phyloP scores from a whole-genome alignment of 2,113 vertebrate genomes.

The Corapipo altera region DNA sequence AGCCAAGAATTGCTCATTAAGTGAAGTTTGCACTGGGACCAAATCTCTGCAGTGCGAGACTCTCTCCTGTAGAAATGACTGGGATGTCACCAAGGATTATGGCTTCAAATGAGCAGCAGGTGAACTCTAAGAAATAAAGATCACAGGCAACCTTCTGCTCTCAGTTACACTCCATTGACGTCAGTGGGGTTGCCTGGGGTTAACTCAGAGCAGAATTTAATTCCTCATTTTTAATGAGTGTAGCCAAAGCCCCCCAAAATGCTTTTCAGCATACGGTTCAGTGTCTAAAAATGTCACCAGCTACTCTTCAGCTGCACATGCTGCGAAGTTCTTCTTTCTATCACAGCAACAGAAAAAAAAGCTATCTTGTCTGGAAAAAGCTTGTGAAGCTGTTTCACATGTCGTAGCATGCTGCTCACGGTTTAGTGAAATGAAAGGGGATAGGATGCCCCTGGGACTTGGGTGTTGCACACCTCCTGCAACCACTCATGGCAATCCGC shows the following conservation, averaged over 20 bases:
- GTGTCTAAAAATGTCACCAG: background rate
- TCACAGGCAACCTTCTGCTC: conserved; percentile 59
- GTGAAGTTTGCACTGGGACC: background rate
- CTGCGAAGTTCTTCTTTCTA: background rate
- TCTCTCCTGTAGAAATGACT: background rate
- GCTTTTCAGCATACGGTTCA: background rate
- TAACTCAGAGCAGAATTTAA: background rate
- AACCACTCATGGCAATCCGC: background rate
- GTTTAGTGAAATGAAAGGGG: background rate
- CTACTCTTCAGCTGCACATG: background rate
- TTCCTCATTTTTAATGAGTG: background rate
- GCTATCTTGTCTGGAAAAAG: background rate
- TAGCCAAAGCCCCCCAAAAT: background rate
- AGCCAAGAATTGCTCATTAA: background rate
- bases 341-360: background rate
- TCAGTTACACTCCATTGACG: conserved; percentile 60
- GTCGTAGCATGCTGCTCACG: accelerated
- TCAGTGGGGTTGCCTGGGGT: conserved; percentile 43
- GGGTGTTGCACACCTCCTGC: background rate
- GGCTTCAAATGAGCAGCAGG: conserved; percentile 60
- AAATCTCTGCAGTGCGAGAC: background rate
- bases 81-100: conserved; percentile 64
- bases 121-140: conserved; percentile 59
- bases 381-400: accelerated
- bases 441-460: background rate